Evolutionary conservation across 2,113 vertebrate genomes (phyloP).

Genomic region (Capra hircus): DNA sequence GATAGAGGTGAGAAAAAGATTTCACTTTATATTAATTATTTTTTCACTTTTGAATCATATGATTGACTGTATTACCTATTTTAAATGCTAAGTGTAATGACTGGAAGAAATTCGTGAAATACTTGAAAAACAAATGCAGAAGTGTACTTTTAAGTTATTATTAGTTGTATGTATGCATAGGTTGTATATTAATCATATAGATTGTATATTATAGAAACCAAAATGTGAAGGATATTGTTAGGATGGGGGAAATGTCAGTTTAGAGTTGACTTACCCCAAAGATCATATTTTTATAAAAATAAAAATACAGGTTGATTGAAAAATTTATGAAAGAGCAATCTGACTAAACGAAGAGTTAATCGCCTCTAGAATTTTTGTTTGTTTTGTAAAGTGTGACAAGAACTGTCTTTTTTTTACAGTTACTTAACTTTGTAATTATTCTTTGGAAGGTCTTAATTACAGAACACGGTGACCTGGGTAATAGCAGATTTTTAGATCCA

Average conservation of each 20-base stretch:
- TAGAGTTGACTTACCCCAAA: neutral
- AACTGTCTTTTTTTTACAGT: slow-evolving; percentile 33
- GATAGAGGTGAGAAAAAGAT: neutral
- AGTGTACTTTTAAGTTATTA: neutral
- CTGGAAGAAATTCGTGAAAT: slow-evolving; percentile 11
- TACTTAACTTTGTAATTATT: slow-evolving; percentile 62
- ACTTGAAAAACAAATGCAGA: neutral
- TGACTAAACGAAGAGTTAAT: slow-evolving; percentile 21
- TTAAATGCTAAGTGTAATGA: slow-evolving; percentile 17
- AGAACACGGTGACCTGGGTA: slow-evolving; percentile 94
- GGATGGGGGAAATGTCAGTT: neutral
- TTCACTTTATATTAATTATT: neutral
- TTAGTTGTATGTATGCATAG: neutral
- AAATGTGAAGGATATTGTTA: neutral
- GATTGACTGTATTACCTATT: slow-evolving; percentile 5
- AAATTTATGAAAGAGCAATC: slow-evolving; percentile 33
- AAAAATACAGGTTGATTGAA: slow-evolving; percentile 11
- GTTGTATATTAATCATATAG: neutral
- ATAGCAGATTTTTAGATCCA: slow-evolving; percentile 94
- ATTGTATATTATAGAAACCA: neutral
- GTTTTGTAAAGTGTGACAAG: slow-evolving; percentile 18
- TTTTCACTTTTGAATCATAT: neutral
- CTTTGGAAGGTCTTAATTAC: slow-evolving; percentile 92
- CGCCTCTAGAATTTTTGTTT: neutral
- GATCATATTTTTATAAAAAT: slow-evolving; percentile 39